phyloP scores from a whole-genome alignment of 2,113 vertebrate species.

The Australoheros scitulus region DNA sequence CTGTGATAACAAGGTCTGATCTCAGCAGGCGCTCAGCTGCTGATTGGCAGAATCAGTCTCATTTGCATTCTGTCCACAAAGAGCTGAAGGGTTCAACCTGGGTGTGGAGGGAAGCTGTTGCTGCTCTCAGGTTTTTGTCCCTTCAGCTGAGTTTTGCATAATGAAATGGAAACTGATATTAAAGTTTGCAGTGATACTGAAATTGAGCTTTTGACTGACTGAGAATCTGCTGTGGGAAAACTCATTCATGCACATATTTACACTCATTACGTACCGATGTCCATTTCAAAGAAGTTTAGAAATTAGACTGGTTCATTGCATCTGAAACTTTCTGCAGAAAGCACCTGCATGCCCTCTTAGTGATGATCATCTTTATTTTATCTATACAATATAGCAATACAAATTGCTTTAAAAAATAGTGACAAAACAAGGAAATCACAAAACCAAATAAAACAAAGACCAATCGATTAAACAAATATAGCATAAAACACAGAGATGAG shows the following conservation, averaged over 20 bases:
- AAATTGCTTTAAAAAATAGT: too few species aligned
- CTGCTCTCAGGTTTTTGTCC: neutral
- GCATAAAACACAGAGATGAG: too few species aligned
- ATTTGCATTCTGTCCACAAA: slow-evolving; percentile 19
- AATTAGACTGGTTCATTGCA: neutral
- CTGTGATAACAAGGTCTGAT: slow-evolving; percentile 1
- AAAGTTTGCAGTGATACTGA: neutral
- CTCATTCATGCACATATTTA: neutral
- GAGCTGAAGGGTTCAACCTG: neutral
- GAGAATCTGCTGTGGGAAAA: neutral
- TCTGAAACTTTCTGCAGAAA: neutral
- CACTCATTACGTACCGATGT: neutral
- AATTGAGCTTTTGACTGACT: neutral
- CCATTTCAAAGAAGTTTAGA: neutral
- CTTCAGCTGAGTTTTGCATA: slow-evolving; percentile 17
- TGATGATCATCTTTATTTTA: neutral
- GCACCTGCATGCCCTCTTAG: neutral
- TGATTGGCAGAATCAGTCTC: neutral
- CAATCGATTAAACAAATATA: too few species aligned
- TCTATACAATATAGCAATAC: too few species aligned
- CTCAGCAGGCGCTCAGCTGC: neutral
- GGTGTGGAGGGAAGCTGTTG: neutral
- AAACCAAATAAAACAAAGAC: too few species aligned
- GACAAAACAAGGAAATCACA: too few species aligned
- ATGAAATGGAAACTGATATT: neutral